These are phyloP conservation scores for Lanius ludovicianus DNA, from an alignment of 2,113 vertebrate genomes.

Conservation along the genomic window DNA sequence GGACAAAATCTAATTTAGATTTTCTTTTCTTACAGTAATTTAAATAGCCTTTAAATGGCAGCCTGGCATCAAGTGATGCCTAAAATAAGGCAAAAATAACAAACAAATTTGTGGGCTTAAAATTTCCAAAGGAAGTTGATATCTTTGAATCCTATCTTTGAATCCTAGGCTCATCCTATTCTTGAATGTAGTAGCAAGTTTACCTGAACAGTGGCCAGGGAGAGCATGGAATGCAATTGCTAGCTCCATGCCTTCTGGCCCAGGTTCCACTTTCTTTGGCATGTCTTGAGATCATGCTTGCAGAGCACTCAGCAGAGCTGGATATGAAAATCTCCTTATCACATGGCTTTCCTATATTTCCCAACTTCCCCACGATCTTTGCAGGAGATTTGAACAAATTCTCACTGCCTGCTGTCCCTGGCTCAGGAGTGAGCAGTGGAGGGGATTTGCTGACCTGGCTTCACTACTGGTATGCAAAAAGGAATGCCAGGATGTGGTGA, in stretches of 20 bases:
- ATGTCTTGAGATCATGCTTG: background rate
- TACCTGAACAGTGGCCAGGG: background rate
- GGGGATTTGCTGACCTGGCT: background rate
- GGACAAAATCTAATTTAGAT: background rate
- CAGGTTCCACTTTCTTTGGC: background rate
- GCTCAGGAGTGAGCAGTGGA: background rate
- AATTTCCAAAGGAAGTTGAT: background rate
- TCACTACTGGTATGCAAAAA: background rate
- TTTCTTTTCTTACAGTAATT: background rate
- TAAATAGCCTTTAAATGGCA: background rate
- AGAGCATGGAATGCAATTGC: background rate
- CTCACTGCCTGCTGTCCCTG: background rate
- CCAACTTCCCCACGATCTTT: background rate
- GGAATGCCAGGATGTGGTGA: background rate
- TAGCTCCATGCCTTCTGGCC: background rate
- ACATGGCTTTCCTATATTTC: background rate
- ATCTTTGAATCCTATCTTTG: background rate
- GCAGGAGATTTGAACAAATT: background rate
- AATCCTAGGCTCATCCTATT: background rate
- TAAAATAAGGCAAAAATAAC: background rate
- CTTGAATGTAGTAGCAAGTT: background rate
- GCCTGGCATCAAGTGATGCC: background rate
- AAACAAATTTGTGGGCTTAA: background rate
- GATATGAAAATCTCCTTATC: background rate
- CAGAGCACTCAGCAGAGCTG: background rate